A percentile compares a stretch with the other conserved stretches of the same genome.
Conservation (phyloP, 1,140 invertebrate species). For the Psix sp. region DNA sequence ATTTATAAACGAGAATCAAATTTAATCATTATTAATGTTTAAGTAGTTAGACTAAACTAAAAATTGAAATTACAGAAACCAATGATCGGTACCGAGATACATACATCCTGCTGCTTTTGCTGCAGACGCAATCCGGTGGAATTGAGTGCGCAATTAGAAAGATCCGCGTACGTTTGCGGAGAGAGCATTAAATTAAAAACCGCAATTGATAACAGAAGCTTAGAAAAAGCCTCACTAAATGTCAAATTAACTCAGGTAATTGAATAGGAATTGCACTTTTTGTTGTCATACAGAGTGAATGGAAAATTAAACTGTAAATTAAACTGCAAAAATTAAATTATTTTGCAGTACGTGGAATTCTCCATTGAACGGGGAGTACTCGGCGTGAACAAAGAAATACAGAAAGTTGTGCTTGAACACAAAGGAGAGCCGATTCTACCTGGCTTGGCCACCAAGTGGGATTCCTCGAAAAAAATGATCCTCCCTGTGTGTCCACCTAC, state of each 20-base stretch:
- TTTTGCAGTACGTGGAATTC: conserved; percentile 85
- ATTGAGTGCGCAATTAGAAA: conserved; percentile 83
- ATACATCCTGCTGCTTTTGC: conserved; percentile 85
- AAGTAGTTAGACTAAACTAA: no score
- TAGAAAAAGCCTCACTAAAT: conserved; percentile 83
- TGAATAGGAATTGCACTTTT: neutral
- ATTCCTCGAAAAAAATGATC: conserved; percentile 82
- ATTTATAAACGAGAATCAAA: no score
- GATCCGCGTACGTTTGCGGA: conserved; percentile 88
- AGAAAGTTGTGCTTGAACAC: conserved; percentile 86
- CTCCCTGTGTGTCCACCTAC: conserved; percentile 90
- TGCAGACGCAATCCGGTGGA: conserved; percentile 85
- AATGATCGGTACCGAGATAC: conserved; percentile 82
- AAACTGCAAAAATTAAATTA: neutral
- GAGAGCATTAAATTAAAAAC: conserved; percentile 87
- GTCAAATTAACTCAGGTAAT: conserved; percentile 84
- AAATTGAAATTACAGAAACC: conserved; percentile 87
- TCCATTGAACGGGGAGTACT: conserved; percentile 89
- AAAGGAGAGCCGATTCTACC: conserved; percentile 81
- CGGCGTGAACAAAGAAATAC: conserved; percentile 84
- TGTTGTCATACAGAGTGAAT: neutral
- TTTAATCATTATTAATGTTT: no score
- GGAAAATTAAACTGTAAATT: neutral
- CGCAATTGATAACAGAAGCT: conserved; percentile 87
- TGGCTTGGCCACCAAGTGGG: conserved; percentile 81